These are phyloP conservation scores for Drosophila lutescens DNA, from an alignment of 2,888 invertebrate species.

Conservation along the genomic window DNA sequence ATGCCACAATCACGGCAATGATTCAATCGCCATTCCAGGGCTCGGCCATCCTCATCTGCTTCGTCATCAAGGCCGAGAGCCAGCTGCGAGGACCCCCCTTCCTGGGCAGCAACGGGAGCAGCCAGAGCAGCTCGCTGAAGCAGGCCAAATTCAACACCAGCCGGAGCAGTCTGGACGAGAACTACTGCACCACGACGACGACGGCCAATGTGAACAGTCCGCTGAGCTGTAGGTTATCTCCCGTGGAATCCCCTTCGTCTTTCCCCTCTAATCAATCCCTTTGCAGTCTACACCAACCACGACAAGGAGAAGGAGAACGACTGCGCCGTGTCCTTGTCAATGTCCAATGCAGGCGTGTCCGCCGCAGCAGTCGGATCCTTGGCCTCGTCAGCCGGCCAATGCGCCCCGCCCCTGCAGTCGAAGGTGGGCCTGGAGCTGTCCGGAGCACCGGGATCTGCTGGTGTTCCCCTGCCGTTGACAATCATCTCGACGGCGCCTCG, in stretches of 20 bases:
- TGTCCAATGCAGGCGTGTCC: constrained; percentile 48
- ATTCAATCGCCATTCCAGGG: constrained; percentile 74
- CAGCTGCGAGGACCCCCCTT: constrained; percentile 73
- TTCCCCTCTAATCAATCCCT: not conserved
- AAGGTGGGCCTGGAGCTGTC: constrained; percentile 69
- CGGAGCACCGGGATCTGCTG: constrained; percentile 23
- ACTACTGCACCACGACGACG: constrained; percentile 83
- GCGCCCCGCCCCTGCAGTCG: constrained; percentile 55
- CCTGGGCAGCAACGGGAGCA: constrained; percentile 66
- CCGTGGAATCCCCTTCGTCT: not conserved
- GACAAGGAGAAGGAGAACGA: constrained; percentile 84
- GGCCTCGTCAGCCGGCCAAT: constrained; percentile 31
- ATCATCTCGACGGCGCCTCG: constrained; percentile 83
- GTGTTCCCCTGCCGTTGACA: constrained; percentile 82
- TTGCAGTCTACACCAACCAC: constrained; percentile 83
- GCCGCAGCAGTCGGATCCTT: constrained; percentile 47
- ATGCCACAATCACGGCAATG: too few relatives aligned
- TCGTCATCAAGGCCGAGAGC: constrained; percentile 84
- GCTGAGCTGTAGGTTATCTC: constrained; percentile 82
- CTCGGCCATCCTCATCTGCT: constrained; percentile 82
- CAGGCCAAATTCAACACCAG: constrained; percentile 81
- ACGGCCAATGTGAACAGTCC: constrained; percentile 83
- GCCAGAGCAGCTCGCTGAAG: constrained; percentile 69
- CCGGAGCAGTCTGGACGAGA: constrained; percentile 83
- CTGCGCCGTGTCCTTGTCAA: constrained; percentile 69